Conservation (phyloP, 2,888 invertebrate genomes). For the Caenorhabditis plicata region DNA sequence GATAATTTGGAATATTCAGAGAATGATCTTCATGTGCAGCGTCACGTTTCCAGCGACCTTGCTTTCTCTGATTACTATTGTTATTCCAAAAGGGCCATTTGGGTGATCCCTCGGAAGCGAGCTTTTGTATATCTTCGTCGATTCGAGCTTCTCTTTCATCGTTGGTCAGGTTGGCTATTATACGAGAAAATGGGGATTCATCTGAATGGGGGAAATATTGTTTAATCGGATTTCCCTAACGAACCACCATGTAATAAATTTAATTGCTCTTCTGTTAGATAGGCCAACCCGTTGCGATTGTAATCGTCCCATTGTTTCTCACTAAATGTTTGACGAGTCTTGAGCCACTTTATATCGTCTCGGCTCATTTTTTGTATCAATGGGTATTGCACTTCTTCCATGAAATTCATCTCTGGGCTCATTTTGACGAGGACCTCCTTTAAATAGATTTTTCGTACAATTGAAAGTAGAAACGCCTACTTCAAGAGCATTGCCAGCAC, state of each 20-base stretch:
- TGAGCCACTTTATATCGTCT: slow-evolving; percentile 44
- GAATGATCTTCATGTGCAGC: slow-evolving; percentile 4
- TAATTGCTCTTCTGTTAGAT: slow-evolving; percentile 42
- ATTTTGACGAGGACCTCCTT: slow-evolving; percentile 24
- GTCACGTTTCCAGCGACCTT: slow-evolving; percentile 1
- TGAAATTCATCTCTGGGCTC: slow-evolving; percentile 29
- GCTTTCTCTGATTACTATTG: not conserved
- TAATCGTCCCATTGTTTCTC: slow-evolving; percentile 35
- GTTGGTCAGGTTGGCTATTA: slow-evolving; percentile 18
- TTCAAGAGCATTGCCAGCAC: slow-evolving; percentile 34
- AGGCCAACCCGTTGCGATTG: slow-evolving; percentile 42
- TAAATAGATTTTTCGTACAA: no score
- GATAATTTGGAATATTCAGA: slow-evolving; percentile 16
- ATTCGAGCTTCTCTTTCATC: slow-evolving; percentile 30
- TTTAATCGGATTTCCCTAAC: not conserved
- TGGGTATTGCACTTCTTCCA: slow-evolving; percentile 50
- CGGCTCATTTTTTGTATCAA: slow-evolving; percentile 41
- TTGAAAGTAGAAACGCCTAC: no score
- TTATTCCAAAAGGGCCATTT: slow-evolving; percentile 37
- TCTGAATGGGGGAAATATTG: slow-evolving; percentile 1
- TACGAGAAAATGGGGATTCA: slow-evolving; percentile 7
- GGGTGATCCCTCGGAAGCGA: slow-evolving; percentile 33
- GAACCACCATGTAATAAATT: slow-evolving; percentile 35
- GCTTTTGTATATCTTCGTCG: slow-evolving; percentile 40
- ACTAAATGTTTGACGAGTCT: slow-evolving; percentile 31